These are phyloP conservation scores for Malthinus flaveolus DNA, from an alignment of 2,888 invertebrate genomes.

Conservation along the genomic window DNA sequence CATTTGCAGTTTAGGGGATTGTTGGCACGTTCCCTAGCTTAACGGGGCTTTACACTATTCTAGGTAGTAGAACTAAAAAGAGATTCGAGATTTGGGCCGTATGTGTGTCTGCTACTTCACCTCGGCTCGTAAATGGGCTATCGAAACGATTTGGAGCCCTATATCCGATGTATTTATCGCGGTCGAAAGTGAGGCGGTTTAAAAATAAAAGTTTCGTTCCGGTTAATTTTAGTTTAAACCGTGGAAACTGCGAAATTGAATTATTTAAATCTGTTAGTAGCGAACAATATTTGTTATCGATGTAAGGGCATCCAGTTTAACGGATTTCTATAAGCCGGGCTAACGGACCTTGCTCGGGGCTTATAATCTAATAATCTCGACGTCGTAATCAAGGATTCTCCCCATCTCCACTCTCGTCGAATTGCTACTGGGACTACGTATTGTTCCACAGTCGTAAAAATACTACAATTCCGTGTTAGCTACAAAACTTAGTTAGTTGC, in stretches of 20 bases:
- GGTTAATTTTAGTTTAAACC: no score
- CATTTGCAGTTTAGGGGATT: conserved; percentile 37
- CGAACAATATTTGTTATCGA: conserved; percentile 34
- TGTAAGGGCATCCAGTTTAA: conserved; percentile 29
- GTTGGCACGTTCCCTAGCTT: conserved; percentile 36
- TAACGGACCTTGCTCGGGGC: conserved; percentile 38
- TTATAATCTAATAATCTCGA: conserved; percentile 50
- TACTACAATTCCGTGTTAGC: conserved; percentile 39
- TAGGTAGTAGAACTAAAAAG: conserved; percentile 29
- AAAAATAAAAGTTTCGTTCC: no score
- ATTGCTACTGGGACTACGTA: conserved; percentile 40
- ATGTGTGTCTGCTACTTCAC: conserved; percentile 27
- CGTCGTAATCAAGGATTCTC: conserved; percentile 47
- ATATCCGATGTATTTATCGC: conserved; percentile 41
- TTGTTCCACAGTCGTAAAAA: conserved; percentile 41
- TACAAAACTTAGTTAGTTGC: conserved; percentile 34
- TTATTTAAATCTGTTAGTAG: conserved; percentile 25
- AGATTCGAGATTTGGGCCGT: conserved; percentile 24
- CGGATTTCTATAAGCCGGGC: conserved; percentile 29
- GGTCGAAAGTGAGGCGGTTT: conserved; percentile 14
- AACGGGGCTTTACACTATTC: conserved; percentile 37
- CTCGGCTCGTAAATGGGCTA: conserved; percentile 41
- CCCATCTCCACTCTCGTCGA: conserved; percentile 36
- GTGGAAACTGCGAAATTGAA: conserved; percentile 6
- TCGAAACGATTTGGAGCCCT: conserved; percentile 37